Conservation (phyloP, 2,888 invertebrate genomes). For the Formica aserva region DNA sequence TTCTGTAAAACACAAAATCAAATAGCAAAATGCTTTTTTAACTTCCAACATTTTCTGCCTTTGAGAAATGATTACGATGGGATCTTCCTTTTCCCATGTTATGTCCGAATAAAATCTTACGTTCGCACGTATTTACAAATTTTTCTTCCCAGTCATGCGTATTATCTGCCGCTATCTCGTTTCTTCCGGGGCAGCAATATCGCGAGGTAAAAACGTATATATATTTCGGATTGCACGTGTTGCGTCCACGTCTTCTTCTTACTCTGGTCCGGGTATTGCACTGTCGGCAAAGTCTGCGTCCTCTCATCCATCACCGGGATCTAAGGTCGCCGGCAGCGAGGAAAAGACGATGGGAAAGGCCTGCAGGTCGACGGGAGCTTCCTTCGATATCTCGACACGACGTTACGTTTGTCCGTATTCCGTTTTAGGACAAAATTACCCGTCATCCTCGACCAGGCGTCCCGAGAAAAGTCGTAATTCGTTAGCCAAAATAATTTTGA, state of each 20-base stretch:
- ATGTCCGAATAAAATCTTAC: conserved; percentile 37
- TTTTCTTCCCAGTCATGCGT: conserved; percentile 36
- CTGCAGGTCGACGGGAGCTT: conserved; percentile 51
- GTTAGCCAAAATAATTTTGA: conserved; percentile 11
- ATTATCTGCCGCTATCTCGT: conserved; percentile 38
- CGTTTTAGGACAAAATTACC: conserved; percentile 46
- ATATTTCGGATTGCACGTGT: conserved; percentile 70
- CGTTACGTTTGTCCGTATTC: conserved; percentile 63
- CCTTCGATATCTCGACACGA: conserved; percentile 56
- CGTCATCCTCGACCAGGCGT: conserved; percentile 8
- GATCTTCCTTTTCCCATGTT: neutral
- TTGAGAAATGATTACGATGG: conserved; percentile 3
- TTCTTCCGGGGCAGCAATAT: conserved; percentile 61
- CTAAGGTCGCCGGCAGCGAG: conserved; percentile 57
- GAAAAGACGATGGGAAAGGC: conserved; percentile 49
- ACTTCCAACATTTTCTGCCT: neutral
- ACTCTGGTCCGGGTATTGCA: conserved; percentile 71
- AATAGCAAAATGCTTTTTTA: neutral
- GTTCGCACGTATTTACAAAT: conserved; percentile 40
- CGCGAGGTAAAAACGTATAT: conserved; percentile 47
- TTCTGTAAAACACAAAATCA: neutral
- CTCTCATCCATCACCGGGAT: conserved; percentile 79
- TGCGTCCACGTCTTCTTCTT: conserved; percentile 65
- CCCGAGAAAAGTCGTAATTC: conserved; percentile 27
- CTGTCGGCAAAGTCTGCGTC: conserved; percentile 78